Base-by-base conservation (phyloP, 2,888 invertebrate genomes). In the Ophioninae sp. region DNA sequence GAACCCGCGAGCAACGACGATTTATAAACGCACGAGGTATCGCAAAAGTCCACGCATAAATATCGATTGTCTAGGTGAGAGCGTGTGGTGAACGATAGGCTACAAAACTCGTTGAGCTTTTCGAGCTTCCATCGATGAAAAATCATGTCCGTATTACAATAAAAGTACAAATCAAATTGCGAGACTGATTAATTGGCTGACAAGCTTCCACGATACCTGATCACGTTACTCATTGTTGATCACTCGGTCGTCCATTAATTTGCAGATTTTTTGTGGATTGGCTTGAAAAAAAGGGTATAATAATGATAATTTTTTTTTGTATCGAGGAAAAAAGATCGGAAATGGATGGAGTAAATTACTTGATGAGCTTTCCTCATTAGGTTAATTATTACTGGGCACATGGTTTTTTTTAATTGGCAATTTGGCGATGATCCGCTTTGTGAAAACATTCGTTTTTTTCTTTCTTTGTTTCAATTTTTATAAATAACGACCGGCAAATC, bases 1-100 rank as follows among this genome's bases (percentile, higher is more conserved):
- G 37, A 41, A 10, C 23, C 13, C 51, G 23, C 59, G 58, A 68
- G 41, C 59, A 9, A n/a, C 30, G 51, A 30, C 39, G 23, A 56
- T 58, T 64, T 22, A 67, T 67, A 58, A 65, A 64, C 56, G 64
- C 56, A 65, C n/a, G 10, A 61, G 44, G 9, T 23, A 41, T 59
- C 73, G 41, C 63, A 58, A 17, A 61, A 20, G 59, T 22, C 9
- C 8, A 22, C 20, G 22, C 59, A 59, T 59, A 51, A 51, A 51
- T 13, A 51, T 51, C 51, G 51, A 51, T 51, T 17, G 51, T 10
- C 6, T 51, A 17, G 51, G 51, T 51, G 17, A 13, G 0, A 51
- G 51, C 51, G 17, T 13, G 51, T 5, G 51, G 13, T 51, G 17
- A 51, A 51, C 17, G 51, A 51, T 51, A 51, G 51, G 51, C 51